Conservation (phyloP, 2,797 vertebrate genomes). For the Nannoperca australis region DNA sequence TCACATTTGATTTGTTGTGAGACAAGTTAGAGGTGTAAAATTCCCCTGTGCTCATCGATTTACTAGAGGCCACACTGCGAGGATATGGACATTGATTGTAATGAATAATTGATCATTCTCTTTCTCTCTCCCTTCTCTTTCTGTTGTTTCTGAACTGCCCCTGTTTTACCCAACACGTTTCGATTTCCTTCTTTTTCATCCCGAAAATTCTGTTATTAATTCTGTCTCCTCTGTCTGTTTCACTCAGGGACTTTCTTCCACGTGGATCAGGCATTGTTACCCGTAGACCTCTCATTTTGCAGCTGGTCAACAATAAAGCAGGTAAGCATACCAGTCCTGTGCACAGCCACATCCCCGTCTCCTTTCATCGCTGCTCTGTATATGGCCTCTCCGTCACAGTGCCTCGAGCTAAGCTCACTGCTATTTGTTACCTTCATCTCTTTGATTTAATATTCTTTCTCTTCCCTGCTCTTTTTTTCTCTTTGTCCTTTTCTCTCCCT, state of each 20-base stretch:
- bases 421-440: conserved; percentile 49
- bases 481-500: conserved; percentile 7
- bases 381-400: conserved; percentile 38
- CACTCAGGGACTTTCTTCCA: conserved; percentile 94
- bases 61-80: conserved; percentile 28
- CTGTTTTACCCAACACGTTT: conserved; percentile 10
- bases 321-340: conserved; percentile 79
- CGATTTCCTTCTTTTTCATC: conserved; percentile 11
- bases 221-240: conserved; percentile 26
- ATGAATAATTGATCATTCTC: conserved; percentile 51
- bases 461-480: neutral
- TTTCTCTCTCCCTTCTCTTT: neutral
- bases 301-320: conserved; percentile 97
- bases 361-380: conserved; percentile 50
- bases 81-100: conserved; percentile 57
- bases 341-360: conserved; percentile 21
- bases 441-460: conserved; percentile 58
- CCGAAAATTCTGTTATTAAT: conserved; percentile 32
- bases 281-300: conserved; percentile 95
- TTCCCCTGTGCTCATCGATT: conserved; percentile 58
- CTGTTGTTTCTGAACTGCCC: neutral
- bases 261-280: conserved; percentile 98
- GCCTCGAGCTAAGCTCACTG: conserved; percentile 53
- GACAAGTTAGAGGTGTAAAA: conserved; percentile 57
- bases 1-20: conserved; percentile 70